These are phyloP conservation scores for Drosophila diplacantha DNA, from an alignment of 2,888 invertebrate genomes.

Conservation along the genomic window DNA sequence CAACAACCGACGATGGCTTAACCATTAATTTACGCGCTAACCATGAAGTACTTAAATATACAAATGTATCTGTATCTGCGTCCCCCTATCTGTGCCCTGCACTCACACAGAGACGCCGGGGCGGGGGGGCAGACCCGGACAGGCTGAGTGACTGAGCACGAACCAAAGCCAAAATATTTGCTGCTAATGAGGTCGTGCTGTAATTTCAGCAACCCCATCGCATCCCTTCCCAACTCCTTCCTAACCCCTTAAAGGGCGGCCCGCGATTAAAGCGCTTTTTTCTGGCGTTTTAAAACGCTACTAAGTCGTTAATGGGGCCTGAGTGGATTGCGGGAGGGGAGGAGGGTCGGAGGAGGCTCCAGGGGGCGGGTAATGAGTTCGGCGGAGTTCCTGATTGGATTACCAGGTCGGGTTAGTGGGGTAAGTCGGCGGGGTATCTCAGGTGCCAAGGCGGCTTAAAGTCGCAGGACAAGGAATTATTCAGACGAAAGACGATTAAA, in stretches of 20 bases:
- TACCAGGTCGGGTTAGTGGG: slow-evolving; percentile 12
- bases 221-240: background rate
- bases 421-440: background rate
- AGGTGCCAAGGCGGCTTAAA: slow-evolving; percentile 16
- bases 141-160: slow-evolving; percentile 26
- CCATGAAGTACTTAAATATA: slow-evolving; percentile 66
- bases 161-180: slow-evolving; percentile 51
- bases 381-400: slow-evolving; percentile 36
- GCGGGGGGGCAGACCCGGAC: background rate
- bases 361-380: slow-evolving; percentile 28
- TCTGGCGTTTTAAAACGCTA: slow-evolving; percentile 31
- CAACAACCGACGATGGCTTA: slow-evolving; percentile 49
- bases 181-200: slow-evolving; percentile 60
- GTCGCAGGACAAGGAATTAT: background rate
- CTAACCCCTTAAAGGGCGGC: slow-evolving; percentile 28
- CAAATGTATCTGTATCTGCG: slow-evolving; percentile 63
- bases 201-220: slow-evolving; percentile 35
- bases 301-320: slow-evolving; percentile 41
- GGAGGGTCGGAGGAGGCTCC: background rate
- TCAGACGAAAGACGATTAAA: background rate
- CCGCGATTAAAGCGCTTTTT: slow-evolving; percentile 30
- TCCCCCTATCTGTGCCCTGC: slow-evolving; percentile 38
- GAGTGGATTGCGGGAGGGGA: slow-evolving; percentile 18
- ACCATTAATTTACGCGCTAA: slow-evolving; percentile 67
- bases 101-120: slow-evolving; percentile 12